Percentiles rank a stretch among this genome's conserved stretches.
Conservation (phyloP, 2,888 invertebrate species). For the Panorpa germanica region DNA sequence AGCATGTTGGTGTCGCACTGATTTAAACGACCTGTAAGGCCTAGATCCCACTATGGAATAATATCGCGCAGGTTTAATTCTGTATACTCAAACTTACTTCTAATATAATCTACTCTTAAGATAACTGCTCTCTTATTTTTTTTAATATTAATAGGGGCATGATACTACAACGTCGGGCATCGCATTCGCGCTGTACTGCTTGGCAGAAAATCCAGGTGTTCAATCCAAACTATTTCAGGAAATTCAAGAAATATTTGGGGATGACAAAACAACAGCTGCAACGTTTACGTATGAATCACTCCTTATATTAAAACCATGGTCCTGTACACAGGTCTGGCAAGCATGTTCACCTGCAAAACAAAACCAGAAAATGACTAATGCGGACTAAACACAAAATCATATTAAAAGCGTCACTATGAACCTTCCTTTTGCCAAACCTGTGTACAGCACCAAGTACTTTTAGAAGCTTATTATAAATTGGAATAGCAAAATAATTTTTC, state of each 20-base stretch:
- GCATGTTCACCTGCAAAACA: no score
- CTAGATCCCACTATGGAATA: neutral
- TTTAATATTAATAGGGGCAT: constrained; percentile 21
- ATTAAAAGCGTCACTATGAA: no score
- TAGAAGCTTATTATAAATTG: no score
- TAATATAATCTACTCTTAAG: constrained; percentile 12
- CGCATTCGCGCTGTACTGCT: constrained; percentile 27
- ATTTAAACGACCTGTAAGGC: neutral
- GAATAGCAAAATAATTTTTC: no score
- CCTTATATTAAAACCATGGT: constrained; percentile 16
- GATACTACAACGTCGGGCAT: constrained; percentile 31
- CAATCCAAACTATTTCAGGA: constrained; percentile 28
- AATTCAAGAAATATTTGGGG: constrained; percentile 22
- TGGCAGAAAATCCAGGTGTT: constrained; percentile 26
- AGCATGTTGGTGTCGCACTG: neutral
- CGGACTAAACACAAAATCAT: no score
- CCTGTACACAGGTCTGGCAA: no score
- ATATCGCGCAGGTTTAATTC: no score
- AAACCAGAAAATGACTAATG: no score
- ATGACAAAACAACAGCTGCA: constrained; percentile 18
- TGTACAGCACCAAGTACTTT: no score
- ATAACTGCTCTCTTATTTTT: no score
- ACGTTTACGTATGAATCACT: constrained; percentile 22
- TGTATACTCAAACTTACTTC: no score
- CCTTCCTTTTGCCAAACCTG: no score